phyloP scores from a whole-genome alignment of 2,113 vertebrate genomes.

The Carlito syrichta region DNA sequence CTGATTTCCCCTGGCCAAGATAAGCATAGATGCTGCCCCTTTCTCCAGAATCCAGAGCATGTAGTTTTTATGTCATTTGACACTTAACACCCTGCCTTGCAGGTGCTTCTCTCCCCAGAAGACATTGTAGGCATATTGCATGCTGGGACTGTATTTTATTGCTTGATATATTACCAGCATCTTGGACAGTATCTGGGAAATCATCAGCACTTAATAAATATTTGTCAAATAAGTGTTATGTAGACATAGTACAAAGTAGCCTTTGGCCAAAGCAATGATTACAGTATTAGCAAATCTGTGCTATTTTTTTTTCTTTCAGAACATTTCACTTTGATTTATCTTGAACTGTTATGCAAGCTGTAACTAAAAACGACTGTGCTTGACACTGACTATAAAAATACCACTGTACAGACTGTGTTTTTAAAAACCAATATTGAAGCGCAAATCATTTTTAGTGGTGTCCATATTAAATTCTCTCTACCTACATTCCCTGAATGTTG shows the following conservation, averaged over 20 bases:
- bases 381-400: conserved; percentile 78
- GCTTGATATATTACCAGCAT: conserved; percentile 48
- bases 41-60: background rate
- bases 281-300: conserved; percentile 63
- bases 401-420: conserved; percentile 75
- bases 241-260: conserved; percentile 67
- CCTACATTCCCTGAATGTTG: conserved; percentile 67
- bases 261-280: conserved; percentile 69
- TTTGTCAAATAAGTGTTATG: conserved; percentile 58
- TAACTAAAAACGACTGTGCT: conserved; percentile 76
- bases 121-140: background rate
- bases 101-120: background rate
- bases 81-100: background rate
- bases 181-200: conserved; percentile 55
- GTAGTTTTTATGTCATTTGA: background rate
- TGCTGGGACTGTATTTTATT: background rate
- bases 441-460: conserved; percentile 72
- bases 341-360: conserved; percentile 76
- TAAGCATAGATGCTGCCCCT: background rate
- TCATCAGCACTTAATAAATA: conserved; percentile 73
- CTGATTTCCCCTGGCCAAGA: background rate
- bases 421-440: conserved; percentile 70
- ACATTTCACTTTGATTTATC: conserved; percentile 74
- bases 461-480: conserved; percentile 70
- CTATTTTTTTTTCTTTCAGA: conserved; percentile 40